Percentiles rank a stretch among this genome's conserved stretches.
These are phyloP conservation scores for Rhodinocichla rosea DNA, from an alignment of 2,113 vertebrate genomes.

Conservation along the genomic window DNA sequence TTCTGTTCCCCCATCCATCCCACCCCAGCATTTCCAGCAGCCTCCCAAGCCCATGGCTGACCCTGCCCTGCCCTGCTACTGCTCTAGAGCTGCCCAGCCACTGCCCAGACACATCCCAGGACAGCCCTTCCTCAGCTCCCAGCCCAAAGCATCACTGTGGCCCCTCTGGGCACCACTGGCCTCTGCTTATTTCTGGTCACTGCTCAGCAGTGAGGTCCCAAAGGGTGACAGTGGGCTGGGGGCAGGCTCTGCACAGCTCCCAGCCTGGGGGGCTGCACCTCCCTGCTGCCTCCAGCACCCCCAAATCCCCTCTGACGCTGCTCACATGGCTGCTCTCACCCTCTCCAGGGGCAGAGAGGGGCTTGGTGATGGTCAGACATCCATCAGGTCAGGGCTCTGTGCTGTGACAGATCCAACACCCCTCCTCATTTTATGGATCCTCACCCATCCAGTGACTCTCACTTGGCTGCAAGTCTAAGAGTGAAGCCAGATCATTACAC, in stretches of 20 bases:
- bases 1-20: neutral
- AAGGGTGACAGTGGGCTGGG: rapidly evolving
- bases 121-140: neutral
- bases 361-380: neutral
- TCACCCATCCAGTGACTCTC: neutral
- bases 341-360: neutral
- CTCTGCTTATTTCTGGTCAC: neutral
- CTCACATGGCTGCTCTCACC: neutral
- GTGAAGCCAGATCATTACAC: neutral
- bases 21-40: neutral
- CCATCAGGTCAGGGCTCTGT: neutral
- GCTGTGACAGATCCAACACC: neutral
- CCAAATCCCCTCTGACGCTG: neutral
- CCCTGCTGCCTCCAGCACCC: neutral
- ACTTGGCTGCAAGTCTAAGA: neutral
- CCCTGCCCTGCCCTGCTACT: neutral
- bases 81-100: neutral
- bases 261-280: neutral
- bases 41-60: neutral
- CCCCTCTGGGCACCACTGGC: neutral
- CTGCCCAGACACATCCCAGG: neutral
- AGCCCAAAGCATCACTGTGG: neutral
- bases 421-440: neutral
- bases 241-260: neutral
- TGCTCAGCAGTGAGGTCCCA: neutral